A percentile compares a stretch with the other conserved stretches of the same genome.
Evolutionary conservation across 2,797 vertebrate species (phyloP).

Genomic region (Sternarchorhynchus goeldii): DNA sequence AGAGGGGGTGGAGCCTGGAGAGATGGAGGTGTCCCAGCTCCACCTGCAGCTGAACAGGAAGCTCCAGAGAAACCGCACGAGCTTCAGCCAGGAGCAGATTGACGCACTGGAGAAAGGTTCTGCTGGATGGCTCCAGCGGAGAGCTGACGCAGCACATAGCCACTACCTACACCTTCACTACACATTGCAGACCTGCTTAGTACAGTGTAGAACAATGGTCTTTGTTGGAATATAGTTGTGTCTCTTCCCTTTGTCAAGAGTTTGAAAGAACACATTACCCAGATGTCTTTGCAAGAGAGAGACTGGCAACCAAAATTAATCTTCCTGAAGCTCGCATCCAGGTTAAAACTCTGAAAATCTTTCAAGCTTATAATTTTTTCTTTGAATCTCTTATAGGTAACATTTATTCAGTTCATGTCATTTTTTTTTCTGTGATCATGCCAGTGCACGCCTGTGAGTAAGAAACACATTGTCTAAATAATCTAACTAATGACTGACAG

Average conservation of each 20-base stretch:
- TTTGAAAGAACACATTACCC: constrained; percentile 89
- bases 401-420: neutral
- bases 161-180: too few relatives aligned
- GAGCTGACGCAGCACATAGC: too few relatives aligned
- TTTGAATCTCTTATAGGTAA: too few relatives aligned
- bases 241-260: constrained; percentile 66
- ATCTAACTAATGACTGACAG: constrained; percentile 65
- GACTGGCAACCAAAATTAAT: constrained; percentile 86
- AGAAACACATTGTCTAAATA: constrained; percentile 34
- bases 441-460: neutral
- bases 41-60: constrained; percentile 87
- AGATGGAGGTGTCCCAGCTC: constrained; percentile 76
- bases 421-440: neutral
- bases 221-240: neutral
- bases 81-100: constrained; percentile 88
- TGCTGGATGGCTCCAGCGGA: constrained; percentile 23
- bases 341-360: constrained; percentile 63
- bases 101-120: constrained; percentile 86
- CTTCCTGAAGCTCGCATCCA: constrained; percentile 87
- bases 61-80: constrained; percentile 85
- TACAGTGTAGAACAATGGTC: neutral
- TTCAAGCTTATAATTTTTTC: neutral
- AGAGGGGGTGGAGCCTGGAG: constrained; percentile 51
- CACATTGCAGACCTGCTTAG: too few relatives aligned
- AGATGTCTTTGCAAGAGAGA: constrained; percentile 85